Conservation (phyloP, 2,888 invertebrate species). For the Agrochola lychnidis region DNA sequence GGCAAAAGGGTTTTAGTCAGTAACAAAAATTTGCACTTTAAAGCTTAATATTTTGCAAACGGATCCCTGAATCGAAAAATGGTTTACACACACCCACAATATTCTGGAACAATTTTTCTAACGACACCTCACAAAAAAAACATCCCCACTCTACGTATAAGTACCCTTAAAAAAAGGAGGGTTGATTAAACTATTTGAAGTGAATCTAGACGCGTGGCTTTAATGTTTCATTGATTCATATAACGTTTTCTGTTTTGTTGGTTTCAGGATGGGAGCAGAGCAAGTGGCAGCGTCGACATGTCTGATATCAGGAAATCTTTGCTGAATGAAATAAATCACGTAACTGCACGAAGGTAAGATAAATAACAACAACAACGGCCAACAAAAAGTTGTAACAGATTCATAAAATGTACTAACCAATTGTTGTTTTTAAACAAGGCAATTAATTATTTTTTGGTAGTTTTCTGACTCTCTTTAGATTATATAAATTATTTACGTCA, state of each 20-base stretch:
- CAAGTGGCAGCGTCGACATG: conserved; percentile 92
- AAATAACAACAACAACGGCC: neutral
- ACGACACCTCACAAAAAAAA: too few species aligned
- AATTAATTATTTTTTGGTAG: neutral
- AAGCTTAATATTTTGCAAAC: too few species aligned
- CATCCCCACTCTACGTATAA: too few species aligned
- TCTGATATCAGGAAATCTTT: conserved; percentile 94
- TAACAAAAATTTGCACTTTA: too few species aligned
- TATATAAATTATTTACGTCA: neutral
- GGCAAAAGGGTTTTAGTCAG: too few species aligned
- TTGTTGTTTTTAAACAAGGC: neutral
- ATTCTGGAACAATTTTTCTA: too few species aligned
- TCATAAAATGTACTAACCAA: neutral
- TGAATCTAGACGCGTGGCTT: too few species aligned
- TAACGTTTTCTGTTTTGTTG: neutral
- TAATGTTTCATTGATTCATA: neutral
- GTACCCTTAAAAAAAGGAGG: too few species aligned
- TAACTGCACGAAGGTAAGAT: conserved; percentile 84
- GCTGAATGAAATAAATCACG: conserved; percentile 93
- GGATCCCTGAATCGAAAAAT: too few species aligned
- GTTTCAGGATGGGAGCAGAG: conserved; percentile 92
- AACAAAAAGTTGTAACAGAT: neutral
- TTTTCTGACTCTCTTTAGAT: neutral
- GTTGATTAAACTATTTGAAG: too few species aligned
- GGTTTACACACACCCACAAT: too few species aligned